phyloP scores from a whole-genome alignment of 2,888 invertebrate genomes.

The Polyommatus iphigenia region DNA sequence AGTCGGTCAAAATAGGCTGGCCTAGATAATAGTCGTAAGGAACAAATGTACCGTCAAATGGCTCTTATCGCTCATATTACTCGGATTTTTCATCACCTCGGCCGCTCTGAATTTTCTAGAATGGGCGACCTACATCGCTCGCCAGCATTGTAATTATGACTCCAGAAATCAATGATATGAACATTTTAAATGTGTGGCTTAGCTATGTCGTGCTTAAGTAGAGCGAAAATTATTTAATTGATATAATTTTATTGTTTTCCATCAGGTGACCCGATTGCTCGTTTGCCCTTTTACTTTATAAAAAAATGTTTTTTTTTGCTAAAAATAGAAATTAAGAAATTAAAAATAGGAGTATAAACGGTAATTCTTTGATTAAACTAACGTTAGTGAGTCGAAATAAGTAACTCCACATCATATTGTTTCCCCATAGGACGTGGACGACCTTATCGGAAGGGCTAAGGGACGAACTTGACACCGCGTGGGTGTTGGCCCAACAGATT shows the following conservation, averaged over 20 bases:
- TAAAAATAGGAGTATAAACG: no score
- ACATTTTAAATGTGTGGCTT: not conserved
- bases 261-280: no score
- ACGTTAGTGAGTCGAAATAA: not conserved
- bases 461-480: not conserved
- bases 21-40: constrained; percentile 11
- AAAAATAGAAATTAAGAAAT: no score
- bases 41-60: constrained; percentile 16
- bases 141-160: not conserved
- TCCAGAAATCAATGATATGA: not conserved
- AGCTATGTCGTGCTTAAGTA: no score
- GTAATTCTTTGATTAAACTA: not conserved
- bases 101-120: not conserved
- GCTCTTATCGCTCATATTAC: not conserved
- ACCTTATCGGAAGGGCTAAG: not conserved
- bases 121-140: not conserved
- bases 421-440: not conserved
- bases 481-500: not conserved
- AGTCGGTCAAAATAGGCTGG: not conserved
- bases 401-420: not conserved
- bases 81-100: not conserved
- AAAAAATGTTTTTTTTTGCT: no score
- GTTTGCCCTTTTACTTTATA: no score
- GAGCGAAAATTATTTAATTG: no score
- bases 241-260: no score